Base-by-base conservation (phyloP, 2,888 invertebrate species). In the Apotomis turbidana region DNA sequence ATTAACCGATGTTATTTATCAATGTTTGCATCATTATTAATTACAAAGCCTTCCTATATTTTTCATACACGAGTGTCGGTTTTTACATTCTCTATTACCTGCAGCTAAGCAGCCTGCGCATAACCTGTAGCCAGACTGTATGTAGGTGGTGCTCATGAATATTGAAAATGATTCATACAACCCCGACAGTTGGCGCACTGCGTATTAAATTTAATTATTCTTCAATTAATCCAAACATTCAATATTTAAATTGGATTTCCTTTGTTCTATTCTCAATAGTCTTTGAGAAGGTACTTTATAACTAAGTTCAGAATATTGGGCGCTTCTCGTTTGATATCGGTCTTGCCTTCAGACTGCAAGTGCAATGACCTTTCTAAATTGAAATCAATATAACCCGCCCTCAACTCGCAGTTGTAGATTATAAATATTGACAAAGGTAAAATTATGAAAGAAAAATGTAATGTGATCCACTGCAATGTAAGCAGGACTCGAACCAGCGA, bases 81-180 rank as follows among this genome's bases (percentile, higher is more conserved):
- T 27, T 27, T 27, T 27, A 27, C 27, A 27, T n/a, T 58, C 62
- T 41, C 49, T n/a, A 41, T 63, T n/a, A 46, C 10, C 10, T 57
- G 10, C 13, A 36, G 49, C 10, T 66, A n/a, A 12, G 13, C 27
- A 59, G 5, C n/a, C n/a, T 13, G 13, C 64, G 38, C 3, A 60
- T 55, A 71, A 66, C 9, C 60, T 8, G 44, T 44, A 44, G 27
- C 27, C 27, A 41, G 27, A 27, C 27, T 46, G 70, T 71, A 60
- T 46, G 70, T 71, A 60, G 71, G 66, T 49, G 66, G 59, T 55
- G 70, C 51, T 67, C 61, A 67, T 71, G 66, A 60, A 71, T 71
- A 41, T 13, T 54, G 4, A 44, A 6, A 70, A 71, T 71, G 54
- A 71, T 66, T 71, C 71, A 71, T 60, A 52, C 12, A 57, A 52